Conservation (phyloP, 2,113 vertebrate genomes). For the Gorsachius goisagi region DNA sequence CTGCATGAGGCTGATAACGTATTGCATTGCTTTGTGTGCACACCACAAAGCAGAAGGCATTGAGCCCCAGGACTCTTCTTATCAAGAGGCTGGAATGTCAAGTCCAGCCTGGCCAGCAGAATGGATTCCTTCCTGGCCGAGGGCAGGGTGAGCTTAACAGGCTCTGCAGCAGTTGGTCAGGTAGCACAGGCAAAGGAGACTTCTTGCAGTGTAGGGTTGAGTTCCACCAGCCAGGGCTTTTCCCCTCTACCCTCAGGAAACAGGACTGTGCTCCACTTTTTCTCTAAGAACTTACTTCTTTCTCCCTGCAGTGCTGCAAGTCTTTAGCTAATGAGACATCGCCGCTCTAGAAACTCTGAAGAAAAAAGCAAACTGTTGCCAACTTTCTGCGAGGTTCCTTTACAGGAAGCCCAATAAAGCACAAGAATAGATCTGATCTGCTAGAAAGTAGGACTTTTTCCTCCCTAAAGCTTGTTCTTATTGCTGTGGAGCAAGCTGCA, state of each 20-base stretch:
- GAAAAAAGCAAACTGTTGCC: neutral
- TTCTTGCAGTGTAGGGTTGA: neutral
- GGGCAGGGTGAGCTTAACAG: neutral
- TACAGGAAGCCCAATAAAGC: neutral
- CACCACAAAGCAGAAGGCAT: neutral
- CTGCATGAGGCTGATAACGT: neutral
- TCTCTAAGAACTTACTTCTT: neutral
- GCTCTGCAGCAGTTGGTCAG: neutral
- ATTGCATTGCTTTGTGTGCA: neutral
- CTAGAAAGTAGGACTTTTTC: conserved; percentile 32
- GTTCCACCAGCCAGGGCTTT: neutral
- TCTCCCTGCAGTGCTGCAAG: neutral
- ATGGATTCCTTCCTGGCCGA: neutral
- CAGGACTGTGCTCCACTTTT: conserved; percentile 8
- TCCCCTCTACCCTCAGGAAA: neutral
- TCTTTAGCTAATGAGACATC: neutral
- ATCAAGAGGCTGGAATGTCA: neutral
- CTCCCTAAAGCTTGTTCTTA: neutral
- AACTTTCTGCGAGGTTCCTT: neutral
- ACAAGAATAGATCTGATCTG: conserved; percentile 11
- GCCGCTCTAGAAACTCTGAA: neutral
- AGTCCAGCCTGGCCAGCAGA: neutral
- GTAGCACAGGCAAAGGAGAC: neutral
- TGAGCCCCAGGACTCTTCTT: neutral
- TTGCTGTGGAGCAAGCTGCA: neutral